Percentiles rank a stretch among this genome's conserved stretches.
Evolutionary conservation across 2,888 invertebrate genomes (phyloP).

Genomic region (Nomada lathburiana): DNA sequence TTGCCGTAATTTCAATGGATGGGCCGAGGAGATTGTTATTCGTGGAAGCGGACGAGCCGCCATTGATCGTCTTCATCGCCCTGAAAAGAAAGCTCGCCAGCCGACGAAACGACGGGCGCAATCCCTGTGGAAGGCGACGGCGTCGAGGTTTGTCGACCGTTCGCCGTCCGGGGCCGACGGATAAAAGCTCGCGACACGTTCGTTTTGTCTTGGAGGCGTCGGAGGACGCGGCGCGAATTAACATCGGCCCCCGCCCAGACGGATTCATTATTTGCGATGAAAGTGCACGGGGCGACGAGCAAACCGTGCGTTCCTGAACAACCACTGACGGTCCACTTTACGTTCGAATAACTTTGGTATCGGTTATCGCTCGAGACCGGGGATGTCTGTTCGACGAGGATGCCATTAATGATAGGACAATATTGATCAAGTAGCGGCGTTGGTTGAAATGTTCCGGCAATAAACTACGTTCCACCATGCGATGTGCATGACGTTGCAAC

Average conservation of each 20-base stretch:
- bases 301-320: too few species aligned
- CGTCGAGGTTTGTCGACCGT: neutral
- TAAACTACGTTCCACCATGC: neutral
- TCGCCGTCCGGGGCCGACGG: neutral
- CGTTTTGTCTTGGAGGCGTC: neutral
- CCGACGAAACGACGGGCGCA: neutral
- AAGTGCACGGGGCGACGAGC: neutral
- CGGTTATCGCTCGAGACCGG: conserved; percentile 1
- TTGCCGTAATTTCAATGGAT: conserved; percentile 49
- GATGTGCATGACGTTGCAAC: neutral
- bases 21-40: conserved; percentile 37
- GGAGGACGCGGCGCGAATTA: neutral
- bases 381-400: neutral
- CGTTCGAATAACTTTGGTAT: conserved; percentile 20
- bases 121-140: conserved; percentile 3
- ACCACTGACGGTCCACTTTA: neutral
- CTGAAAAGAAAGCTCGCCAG: neutral
- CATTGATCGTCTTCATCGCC: conserved; percentile 8
- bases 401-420: conserved; percentile 18
- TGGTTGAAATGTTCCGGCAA: neutral
- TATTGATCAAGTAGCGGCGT: conserved; percentile 5
- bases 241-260: neutral
- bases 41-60: conserved; percentile 16
- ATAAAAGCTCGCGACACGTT: conserved; percentile 12
- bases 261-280: neutral